A percentile compares a stretch with the other conserved stretches of the same genome.
Conservation (phyloP, 2,888 invertebrate genomes). For the Aspidiotus rigidus region DNA sequence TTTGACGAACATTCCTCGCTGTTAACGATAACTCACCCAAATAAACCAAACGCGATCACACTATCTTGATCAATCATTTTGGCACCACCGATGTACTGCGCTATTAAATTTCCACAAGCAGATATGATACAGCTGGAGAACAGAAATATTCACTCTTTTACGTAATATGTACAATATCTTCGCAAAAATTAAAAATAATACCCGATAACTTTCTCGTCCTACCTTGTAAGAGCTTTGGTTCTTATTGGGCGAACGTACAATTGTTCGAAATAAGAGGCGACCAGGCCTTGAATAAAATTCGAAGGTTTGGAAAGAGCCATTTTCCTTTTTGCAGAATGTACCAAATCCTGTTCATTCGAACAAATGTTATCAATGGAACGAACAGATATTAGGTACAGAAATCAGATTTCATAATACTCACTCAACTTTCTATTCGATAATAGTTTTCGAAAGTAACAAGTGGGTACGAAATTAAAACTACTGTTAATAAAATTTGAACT, state of each 20-base stretch:
- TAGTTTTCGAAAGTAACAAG: too few species aligned
- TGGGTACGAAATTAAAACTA: too few species aligned
- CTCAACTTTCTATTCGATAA: too few species aligned
- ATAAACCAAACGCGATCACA: constrained; percentile 61
- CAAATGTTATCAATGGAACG: too few species aligned
- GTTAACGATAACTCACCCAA: constrained; percentile 57
- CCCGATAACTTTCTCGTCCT: constrained; percentile 38
- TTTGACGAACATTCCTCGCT: background rate
- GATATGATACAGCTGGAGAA: constrained; percentile 58
- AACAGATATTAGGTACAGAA: too few species aligned
- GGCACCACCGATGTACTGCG: constrained; percentile 60
- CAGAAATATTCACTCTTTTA: background rate
- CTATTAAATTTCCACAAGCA: constrained; percentile 60
- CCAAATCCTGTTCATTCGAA: too few species aligned
- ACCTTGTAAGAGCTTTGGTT: constrained; percentile 74
- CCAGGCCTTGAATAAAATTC: constrained; percentile 51
- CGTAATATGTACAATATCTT: constrained; percentile 9
- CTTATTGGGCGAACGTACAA: constrained; percentile 64
- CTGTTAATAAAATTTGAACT: too few species aligned
- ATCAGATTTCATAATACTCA: too few species aligned
- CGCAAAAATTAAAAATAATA: too few species aligned
- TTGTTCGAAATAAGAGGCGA: constrained; percentile 64
- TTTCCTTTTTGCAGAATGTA: too few species aligned
- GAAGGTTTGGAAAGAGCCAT: constrained; percentile 63
- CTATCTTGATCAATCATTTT: constrained; percentile 56